Evolutionary conservation across 2,797 vertebrate species (phyloP), one percentile per base, ranked within the genome.

Genomic region (Coranthus polyacanthus): DNA sequence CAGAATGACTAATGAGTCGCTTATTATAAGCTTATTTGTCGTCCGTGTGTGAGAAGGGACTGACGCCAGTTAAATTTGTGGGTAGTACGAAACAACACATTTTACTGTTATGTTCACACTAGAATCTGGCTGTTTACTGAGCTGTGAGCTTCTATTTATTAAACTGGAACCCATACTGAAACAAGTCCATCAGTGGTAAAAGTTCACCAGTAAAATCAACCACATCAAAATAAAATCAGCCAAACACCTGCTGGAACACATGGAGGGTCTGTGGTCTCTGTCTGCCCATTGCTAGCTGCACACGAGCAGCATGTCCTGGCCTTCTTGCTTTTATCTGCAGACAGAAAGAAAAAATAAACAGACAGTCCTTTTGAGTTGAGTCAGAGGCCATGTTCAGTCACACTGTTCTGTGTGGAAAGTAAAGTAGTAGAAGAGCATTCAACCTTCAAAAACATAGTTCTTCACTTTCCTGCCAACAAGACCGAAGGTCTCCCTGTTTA

Each of bases 271-370:
- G 79, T 62, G 1, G 80, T 74, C 72, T 85, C 82, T 0, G 37
- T 64, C 41, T 86, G 85, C 1, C 79, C 69, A 8, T 86, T 75
- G 13, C 34, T 78, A 7, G 76, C 73, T 18, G 92, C 54, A 61
- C 92, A 92, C 5, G 92, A 90, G 53, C 92, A 93, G 79, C 92
- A 93, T 10, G 79, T 89, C 43, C 77, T 83, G 4, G 84, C 58
- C 81, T 93, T 95, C 79, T 93, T 95, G 80, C 59, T 89, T 93
- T 95, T 95, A 63, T 93, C 94, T 95, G 75, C 15, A 37, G 18
- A 68, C 22, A 82, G 1, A 67, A 6, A 75, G 17, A 37, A 49
- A 5, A 73, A 6, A 34, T 3, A 16, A 2, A 49, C 37, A 38
- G 3, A 12, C 12, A 13, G 37, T 26, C 10, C 7, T 32, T 32